Evolutionary conservation across 1,140 invertebrate species (phyloP).

Genomic region (Semibalanus balanoides): DNA sequence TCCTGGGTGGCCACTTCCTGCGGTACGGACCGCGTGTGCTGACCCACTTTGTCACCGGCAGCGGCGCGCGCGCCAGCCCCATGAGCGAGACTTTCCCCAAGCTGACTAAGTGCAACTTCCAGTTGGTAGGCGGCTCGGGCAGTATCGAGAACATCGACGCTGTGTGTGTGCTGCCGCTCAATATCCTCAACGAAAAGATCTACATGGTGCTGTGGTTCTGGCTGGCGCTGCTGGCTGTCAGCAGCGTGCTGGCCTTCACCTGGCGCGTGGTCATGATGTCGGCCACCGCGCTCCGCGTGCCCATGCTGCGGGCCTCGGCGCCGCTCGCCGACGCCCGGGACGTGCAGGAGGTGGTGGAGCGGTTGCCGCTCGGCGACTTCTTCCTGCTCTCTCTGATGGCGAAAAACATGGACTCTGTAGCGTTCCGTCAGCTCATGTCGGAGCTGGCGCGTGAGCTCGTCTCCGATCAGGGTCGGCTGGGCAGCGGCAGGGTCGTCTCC

Average conservation of each 20-base stretch:
- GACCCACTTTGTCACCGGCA: constrained; percentile 19
- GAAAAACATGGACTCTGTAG: not conserved
- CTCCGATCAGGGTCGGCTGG: no score
- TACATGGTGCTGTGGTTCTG: constrained; percentile 42
- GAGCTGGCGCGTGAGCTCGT: not conserved
- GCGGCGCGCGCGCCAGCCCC: constrained; percentile 34
- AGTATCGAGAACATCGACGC: constrained; percentile 37
- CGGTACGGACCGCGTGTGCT: constrained; percentile 30
- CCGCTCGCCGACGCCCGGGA: not conserved
- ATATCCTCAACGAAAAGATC: constrained; percentile 76
- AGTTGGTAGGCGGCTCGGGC: not conserved
- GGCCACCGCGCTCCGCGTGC: not conserved
- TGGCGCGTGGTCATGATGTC: constrained; percentile 19
- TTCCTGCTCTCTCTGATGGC: not conserved
- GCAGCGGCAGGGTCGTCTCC: not conserved
- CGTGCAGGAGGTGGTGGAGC: not conserved
- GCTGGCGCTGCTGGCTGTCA: constrained; percentile 25
- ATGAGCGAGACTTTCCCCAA: constrained; percentile 60
- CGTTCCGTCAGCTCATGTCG: not conserved
- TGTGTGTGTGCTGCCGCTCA: constrained; percentile 65
- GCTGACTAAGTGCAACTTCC: constrained; percentile 28
- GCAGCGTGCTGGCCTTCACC: constrained; percentile 24
- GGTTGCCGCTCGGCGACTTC: not conserved
- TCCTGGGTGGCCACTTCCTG: constrained; percentile 34
- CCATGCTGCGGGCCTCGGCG: not conserved